Conservation (phyloP, 2,797 vertebrate genomes). For the Betta splendens region DNA sequence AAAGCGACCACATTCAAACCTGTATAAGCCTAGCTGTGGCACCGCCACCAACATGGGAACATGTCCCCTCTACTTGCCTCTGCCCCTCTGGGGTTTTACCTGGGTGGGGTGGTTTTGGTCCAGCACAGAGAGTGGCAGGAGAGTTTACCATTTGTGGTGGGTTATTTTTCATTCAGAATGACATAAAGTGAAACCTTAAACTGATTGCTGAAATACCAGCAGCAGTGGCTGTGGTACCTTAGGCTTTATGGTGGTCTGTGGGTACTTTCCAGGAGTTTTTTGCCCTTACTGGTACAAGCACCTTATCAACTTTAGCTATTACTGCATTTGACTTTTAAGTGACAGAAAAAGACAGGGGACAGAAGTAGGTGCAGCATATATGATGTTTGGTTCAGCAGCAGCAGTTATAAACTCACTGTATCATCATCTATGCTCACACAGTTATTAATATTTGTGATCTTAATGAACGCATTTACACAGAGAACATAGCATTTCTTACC, state of each 20-base stretch:
- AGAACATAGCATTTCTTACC: background rate
- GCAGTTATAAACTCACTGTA: background rate
- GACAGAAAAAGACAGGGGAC: no score
- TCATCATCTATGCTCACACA: background rate
- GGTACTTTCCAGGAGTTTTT: constrained; percentile 9
- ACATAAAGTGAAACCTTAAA: constrained; percentile 11
- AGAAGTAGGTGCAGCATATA: background rate
- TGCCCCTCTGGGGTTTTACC: constrained; percentile 27
- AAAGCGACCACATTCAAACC: no score
- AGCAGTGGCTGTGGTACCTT: background rate
- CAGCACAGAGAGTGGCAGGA: background rate
- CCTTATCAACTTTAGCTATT: constrained; percentile 6
- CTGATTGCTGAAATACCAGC: background rate
- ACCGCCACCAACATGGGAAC: background rate
- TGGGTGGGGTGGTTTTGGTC: constrained; percentile 12
- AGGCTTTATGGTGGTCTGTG: rapidly evolving
- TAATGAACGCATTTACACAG: background rate
- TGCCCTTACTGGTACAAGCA: background rate
- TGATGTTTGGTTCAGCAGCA: background rate
- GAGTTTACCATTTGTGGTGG: constrained; percentile 3
- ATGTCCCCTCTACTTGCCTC: background rate
- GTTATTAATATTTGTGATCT: no score
- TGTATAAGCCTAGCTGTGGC: background rate
- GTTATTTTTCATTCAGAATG: constrained; percentile 15
- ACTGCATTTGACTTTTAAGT: background rate